Conservation (phyloP, 1,140 invertebrate genomes). For the Lepidurus packardi region DNA sequence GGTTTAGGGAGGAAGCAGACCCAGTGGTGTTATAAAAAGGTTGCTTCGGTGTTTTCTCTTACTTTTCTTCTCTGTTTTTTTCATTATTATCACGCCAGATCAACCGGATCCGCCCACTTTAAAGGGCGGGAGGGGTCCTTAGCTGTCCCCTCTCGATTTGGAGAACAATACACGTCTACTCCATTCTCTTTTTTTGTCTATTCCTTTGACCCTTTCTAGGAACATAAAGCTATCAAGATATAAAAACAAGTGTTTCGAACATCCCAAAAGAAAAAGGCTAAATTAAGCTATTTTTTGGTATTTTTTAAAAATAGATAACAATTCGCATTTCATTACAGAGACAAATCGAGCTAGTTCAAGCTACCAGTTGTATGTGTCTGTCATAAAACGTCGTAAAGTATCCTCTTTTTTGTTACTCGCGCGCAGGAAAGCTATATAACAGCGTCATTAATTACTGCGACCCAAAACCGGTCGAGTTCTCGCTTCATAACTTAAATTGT, state of each 20-base stretch:
- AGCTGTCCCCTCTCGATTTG: background rate
- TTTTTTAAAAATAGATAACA: background rate
- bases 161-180: background rate
- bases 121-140: background rate
- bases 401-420: background rate
- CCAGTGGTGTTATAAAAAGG: background rate
- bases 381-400: conserved; percentile 1
- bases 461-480: conserved; percentile 24
- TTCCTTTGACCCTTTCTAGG: background rate
- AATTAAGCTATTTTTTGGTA: background rate
- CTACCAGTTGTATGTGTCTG: background rate
- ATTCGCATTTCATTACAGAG: background rate
- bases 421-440: background rate
- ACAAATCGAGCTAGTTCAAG: background rate
- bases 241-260: no score
- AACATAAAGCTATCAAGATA: no score
- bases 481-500: conserved; percentile 33
- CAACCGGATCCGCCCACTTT: conserved; percentile 8
- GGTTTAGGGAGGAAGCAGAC: background rate
- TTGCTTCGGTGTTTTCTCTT: background rate
- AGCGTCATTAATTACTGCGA: background rate
- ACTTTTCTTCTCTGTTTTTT: background rate
- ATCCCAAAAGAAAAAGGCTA: background rate
- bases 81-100: conserved; percentile 2
- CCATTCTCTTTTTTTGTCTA: background rate